phyloP scores from a whole-genome alignment of 2,113 vertebrate species.

The Pelvicachromis taeniatus region DNA sequence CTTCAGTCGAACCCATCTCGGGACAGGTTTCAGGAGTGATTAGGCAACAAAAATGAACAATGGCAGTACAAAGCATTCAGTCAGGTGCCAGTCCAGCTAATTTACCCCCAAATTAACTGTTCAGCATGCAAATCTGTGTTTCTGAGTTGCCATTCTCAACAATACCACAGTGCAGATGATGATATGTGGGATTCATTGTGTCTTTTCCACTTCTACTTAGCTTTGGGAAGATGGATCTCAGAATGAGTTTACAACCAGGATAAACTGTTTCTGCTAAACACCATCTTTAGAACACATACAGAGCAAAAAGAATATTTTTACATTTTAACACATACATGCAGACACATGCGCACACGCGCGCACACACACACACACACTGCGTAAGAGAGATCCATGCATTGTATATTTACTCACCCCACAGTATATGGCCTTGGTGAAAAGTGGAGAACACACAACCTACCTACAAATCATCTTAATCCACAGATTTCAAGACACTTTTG shows the following conservation, averaged over 20 bases:
- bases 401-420: not conserved
- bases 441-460: slow-evolving; percentile 1
- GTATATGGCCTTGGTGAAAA: slow-evolving; percentile 2
- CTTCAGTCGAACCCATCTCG: not conserved
- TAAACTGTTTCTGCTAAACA: slow-evolving; percentile 21
- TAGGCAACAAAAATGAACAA: not conserved
- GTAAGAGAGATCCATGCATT: not conserved
- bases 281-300: slow-evolving; percentile 5
- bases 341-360: not conserved
- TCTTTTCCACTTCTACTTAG: slow-evolving; percentile 14
- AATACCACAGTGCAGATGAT: slow-evolving; percentile 12
- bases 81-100: not conserved
- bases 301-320: not conserved
- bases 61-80: not conserved
- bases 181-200: slow-evolving; percentile 13
- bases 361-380: not conserved
- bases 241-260: slow-evolving; percentile 19
- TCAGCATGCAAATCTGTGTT: not conserved
- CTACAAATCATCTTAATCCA: not conserved
- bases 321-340: not conserved
- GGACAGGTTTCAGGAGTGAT: not conserved
- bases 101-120: not conserved
- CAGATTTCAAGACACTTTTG: not conserved
- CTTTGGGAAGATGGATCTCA: not conserved
- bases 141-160: not conserved